Evolutionary conservation across 2,113 vertebrate species (phyloP), one percentile per base, ranked within the genome.

Genomic region (Ceratotherium simum): DNA sequence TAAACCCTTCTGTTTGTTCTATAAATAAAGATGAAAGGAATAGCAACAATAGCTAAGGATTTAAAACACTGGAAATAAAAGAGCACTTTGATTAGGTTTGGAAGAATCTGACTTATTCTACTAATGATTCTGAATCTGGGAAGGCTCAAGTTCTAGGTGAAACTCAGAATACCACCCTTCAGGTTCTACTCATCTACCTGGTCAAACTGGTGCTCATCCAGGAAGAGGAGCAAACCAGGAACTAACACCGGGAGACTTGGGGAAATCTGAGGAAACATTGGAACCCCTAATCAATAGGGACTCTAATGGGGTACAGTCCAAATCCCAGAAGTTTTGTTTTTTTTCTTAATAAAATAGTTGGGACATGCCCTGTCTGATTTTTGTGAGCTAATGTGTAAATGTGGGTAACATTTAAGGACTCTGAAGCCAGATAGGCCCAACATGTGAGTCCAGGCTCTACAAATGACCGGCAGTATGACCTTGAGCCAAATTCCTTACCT

Each of bases 61-160:
- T 91, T 76, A 94, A 98, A 92, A 94, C 86, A 86, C 46, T 73
- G 72, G 21, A 78, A 97, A 96, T 64, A 85, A 93, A 97, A 91
- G 69, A 72, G 11, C 23, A 62, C 93, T 87, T 94, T 95, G 62
- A 95, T 97, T 97, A 96, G 39, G 51, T 36, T 69, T 65, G 60
- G 60, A 93, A 94, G 60, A 92, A 92, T 83, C 39, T 54, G 39
- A 14, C 36, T 96, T 69, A 56, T 84, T 87, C 46, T 51, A 85
- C 79, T 54, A 96, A 76, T 78, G 72, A 56, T 78, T 3, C 25
- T 60, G 51, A 92, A n/a, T 33, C 42, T 93, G 92, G 69, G 70
- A 78, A 93, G 65, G n/a, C 39, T 96, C 29, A 78, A 48, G 17
- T 90, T 91, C 23, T 64, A 95, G 70, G 65, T 76, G 39, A 92